Percentiles rank a stretch among this genome's conserved stretches.
Conservation (phyloP, 2,888 invertebrate genomes). For the Microplitis deprimator region DNA sequence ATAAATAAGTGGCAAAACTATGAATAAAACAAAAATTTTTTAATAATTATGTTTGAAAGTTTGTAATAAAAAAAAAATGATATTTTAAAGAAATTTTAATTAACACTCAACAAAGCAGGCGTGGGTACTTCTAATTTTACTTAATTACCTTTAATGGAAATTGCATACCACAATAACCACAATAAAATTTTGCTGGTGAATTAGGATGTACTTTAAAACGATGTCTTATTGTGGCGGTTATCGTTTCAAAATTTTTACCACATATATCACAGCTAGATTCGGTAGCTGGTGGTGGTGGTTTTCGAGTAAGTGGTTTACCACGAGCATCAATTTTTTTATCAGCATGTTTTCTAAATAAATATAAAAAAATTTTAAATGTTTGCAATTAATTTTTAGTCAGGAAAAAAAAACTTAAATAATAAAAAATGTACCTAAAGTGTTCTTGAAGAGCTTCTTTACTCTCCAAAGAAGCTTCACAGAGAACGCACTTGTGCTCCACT, state of each 20-base stretch:
- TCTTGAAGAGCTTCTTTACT: constrained; percentile 76
- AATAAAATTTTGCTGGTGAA: constrained; percentile 77
- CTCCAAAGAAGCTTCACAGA: constrained; percentile 75
- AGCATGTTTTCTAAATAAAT: constrained; percentile 75
- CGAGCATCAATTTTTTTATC: constrained; percentile 75
- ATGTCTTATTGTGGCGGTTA: constrained; percentile 79
- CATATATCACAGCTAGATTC: constrained; percentile 77
- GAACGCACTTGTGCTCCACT: constrained; percentile 72
- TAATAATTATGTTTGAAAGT: too few relatives aligned
- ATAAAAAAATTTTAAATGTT: constrained; percentile 23
- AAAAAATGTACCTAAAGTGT: constrained; percentile 75
- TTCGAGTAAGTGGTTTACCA: constrained; percentile 56
- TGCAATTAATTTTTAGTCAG: too few relatives aligned
- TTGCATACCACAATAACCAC: constrained; percentile 79
- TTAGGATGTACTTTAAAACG: constrained; percentile 79
- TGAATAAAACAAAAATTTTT: too few relatives aligned
- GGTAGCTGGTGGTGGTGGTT: constrained; percentile 33
- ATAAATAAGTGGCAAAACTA: too few relatives aligned
- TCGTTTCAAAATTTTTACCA: constrained; percentile 74
- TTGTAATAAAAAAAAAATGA: too few relatives aligned
- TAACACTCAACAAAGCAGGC: too few relatives aligned
- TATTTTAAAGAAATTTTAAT: too few relatives aligned
- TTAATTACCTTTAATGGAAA: constrained; percentile 77
- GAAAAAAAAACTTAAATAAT: constrained; percentile 1
- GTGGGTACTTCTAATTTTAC: too few relatives aligned